These are phyloP conservation scores for Synergus itoensis DNA, from an alignment of 2,888 invertebrate species.

Conservation along the genomic window DNA sequence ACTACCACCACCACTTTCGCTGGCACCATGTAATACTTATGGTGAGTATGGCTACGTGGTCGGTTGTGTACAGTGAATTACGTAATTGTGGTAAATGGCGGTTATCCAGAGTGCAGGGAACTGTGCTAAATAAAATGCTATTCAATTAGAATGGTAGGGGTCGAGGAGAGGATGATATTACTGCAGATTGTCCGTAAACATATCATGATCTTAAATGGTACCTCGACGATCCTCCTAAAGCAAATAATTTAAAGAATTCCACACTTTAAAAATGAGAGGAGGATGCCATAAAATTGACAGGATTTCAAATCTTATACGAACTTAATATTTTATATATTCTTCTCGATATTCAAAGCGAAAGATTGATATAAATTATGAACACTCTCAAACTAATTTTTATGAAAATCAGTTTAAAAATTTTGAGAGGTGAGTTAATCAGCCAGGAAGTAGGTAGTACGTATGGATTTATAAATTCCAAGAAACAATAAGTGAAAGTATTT, in stretches of 20 bases:
- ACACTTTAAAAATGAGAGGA: background rate
- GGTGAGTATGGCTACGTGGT: slow-evolving; percentile 62
- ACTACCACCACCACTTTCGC: slow-evolving; percentile 30
- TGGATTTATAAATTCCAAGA: background rate
- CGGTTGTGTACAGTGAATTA: slow-evolving; percentile 71
- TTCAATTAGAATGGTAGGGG: slow-evolving; percentile 66
- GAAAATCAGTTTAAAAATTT: too few species aligned
- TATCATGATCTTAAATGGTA: background rate
- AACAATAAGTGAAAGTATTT: background rate
- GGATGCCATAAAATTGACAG: too few species aligned
- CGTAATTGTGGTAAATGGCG: slow-evolving; percentile 74
- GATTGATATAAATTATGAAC: too few species aligned
- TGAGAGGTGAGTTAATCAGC: background rate
- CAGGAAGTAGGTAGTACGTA: background rate
- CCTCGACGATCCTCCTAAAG: background rate
- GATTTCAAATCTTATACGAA: too few species aligned
- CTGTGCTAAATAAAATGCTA: slow-evolving; percentile 74
- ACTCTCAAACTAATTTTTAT: too few species aligned
- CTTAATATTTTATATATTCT: too few species aligned
- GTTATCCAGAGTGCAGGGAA: slow-evolving; percentile 72
- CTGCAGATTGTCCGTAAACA: background rate
- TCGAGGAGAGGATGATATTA: slow-evolving; percentile 52
- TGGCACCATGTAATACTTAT: slow-evolving; percentile 59
- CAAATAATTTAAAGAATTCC: background rate
- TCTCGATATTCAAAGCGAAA: too few species aligned